Evolutionary conservation across 2,113 vertebrate species (phyloP).

Genomic region (Aspidoscelis tigris): DNA sequence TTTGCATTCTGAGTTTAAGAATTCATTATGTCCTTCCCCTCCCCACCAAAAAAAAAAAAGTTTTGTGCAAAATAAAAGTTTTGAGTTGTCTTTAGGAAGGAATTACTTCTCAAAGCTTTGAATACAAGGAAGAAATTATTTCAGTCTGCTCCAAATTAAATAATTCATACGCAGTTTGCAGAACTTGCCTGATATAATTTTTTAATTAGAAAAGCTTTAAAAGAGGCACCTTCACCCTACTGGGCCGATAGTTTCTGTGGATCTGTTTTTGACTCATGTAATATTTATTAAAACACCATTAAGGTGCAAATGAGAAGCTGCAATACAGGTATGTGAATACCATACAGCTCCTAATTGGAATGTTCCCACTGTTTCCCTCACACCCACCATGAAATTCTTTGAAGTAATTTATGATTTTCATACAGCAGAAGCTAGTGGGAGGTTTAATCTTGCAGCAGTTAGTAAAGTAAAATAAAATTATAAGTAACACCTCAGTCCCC

Average conservation of each 20-base stretch:
- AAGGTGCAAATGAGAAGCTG: conserved; percentile 61
- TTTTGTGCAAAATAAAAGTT: conserved; percentile 6
- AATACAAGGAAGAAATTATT: conserved; percentile 15
- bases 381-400: conserved; percentile 41
- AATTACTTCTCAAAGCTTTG: not conserved
- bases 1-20: not conserved
- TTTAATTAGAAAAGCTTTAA: conserved; percentile 49
- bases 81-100: conserved; percentile 6
- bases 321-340: conserved; percentile 44
- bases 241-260: conserved; percentile 30
- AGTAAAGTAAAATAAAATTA: conserved; percentile 35
- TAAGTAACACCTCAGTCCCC: conserved; percentile 42
- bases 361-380: conserved; percentile 56
- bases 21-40: not conserved
- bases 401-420: conserved; percentile 59
- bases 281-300: conserved; percentile 66
- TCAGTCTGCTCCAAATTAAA: conserved; percentile 17
- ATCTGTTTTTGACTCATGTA: conserved; percentile 43
- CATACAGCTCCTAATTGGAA: conserved; percentile 62
- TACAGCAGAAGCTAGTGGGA: conserved; percentile 32
- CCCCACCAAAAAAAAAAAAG: not conserved
- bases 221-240: conserved; percentile 45
- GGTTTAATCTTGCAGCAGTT: conserved; percentile 48
- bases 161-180: conserved; percentile 49
- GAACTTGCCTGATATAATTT: conserved; percentile 33